Evolutionary conservation across 2,888 invertebrate species (phyloP).

Genomic region (Lamellibrachia satsuma): DNA sequence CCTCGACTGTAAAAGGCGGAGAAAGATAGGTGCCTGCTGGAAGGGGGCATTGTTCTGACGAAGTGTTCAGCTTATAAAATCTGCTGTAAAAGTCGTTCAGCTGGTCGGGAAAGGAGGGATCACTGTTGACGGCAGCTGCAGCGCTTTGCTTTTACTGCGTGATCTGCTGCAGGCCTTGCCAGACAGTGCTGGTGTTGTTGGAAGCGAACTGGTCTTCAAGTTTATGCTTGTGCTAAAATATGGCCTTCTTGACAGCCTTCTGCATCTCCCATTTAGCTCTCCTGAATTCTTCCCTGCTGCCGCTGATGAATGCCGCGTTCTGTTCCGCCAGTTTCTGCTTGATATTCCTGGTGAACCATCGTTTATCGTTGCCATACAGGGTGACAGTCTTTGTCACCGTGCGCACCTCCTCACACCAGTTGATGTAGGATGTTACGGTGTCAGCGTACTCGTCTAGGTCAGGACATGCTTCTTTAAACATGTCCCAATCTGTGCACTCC

Average conservation of each 20-base stretch:
- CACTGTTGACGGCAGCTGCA: not conserved
- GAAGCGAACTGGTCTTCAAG: not conserved
- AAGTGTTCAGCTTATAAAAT: not conserved
- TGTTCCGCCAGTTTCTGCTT: not conserved
- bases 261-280: not conserved
- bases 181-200: not conserved
- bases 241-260: not conserved
- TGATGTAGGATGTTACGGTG: too few relatives aligned
- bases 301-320: not conserved
- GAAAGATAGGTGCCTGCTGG: not conserved
- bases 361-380: too few relatives aligned
- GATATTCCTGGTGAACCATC: too few relatives aligned
- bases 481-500: too few relatives aligned
- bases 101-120: not conserved
- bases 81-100: not conserved
- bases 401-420: too few relatives aligned
- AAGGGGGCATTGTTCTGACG: not conserved
- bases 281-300: not conserved
- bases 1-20: not conserved
- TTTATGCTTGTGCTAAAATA: not conserved
- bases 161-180: not conserved
- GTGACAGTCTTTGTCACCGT: too few relatives aligned
- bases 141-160: not conserved
- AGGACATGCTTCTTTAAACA: too few relatives aligned
- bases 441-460: too few relatives aligned